Percentiles rank a stretch among this genome's conserved stretches.
These are phyloP conservation scores for Coecobrya sp. DNA, from an alignment of 2,888 invertebrate species.

Conservation along the genomic window DNA sequence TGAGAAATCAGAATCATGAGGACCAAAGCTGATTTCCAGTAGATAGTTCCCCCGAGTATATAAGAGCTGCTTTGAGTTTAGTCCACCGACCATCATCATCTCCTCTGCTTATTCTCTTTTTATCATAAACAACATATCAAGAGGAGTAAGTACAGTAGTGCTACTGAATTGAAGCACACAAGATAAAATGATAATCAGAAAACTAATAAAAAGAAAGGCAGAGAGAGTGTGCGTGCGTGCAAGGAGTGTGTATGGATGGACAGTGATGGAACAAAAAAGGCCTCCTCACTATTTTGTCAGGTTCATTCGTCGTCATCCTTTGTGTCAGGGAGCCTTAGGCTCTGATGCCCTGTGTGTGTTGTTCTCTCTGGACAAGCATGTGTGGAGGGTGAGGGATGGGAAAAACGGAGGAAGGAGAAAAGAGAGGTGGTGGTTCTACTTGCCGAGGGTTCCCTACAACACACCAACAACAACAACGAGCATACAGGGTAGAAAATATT, in stretches of 20 bases:
- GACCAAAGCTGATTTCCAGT: conserved; percentile 28
- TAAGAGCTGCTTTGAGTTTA: not conserved
- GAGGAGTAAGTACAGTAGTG: conserved; percentile 57
- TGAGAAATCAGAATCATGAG: conserved; percentile 39
- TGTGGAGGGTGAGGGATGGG: not conserved
- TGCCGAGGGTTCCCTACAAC: conserved; percentile 31
- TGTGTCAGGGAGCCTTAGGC: conserved; percentile 56
- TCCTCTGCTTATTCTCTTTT: not conserved
- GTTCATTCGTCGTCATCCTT: conserved; percentile 49
- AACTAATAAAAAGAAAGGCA: conserved; percentile 1
- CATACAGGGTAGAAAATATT: conserved; percentile 11
- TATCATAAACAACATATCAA: conserved; percentile 53
- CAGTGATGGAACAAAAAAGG: conserved; percentile 67
- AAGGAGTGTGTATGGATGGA: conserved; percentile 26
- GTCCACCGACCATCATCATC: not conserved
- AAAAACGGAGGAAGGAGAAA: conserved; percentile 54
- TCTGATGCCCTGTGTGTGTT: too few relatives aligned
- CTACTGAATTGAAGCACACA: not conserved
- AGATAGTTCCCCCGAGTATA: conserved; percentile 65
- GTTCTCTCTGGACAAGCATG: not conserved
- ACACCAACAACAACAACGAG: not conserved
- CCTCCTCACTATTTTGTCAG: conserved; percentile 74
- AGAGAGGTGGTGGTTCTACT: not conserved
- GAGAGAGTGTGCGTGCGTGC: conserved; percentile 36
- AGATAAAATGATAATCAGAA: conserved; percentile 20